A percentile compares a stretch with the other conserved stretches of the same genome.
These are phyloP conservation scores for Campoplex nolae DNA, from an alignment of 2,888 invertebrate genomes.

Conservation along the genomic window DNA sequence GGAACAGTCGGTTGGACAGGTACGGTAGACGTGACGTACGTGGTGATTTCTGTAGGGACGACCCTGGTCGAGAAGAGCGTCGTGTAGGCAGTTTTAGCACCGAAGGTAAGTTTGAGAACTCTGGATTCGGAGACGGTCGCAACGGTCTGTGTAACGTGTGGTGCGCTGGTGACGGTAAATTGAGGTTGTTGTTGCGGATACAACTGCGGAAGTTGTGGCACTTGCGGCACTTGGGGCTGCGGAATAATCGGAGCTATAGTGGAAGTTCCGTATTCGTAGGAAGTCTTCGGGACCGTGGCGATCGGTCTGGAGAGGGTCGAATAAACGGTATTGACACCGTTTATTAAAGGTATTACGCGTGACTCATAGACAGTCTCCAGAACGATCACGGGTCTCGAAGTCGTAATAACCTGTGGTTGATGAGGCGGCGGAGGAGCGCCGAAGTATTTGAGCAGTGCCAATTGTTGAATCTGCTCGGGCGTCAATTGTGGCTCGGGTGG, in stretches of 20 bases:
- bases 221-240: slow-evolving; percentile 72
- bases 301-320: slow-evolving; percentile 93
- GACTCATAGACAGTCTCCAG: slow-evolving; percentile 93
- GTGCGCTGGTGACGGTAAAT: slow-evolving; percentile 91
- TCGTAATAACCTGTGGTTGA: slow-evolving; percentile 90
- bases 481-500: slow-evolving; percentile 83
- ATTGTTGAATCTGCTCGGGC: slow-evolving; percentile 91
- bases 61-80: slow-evolving; percentile 94
- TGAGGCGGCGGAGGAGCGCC: slow-evolving; percentile 86
- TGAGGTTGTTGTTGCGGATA: slow-evolving; percentile 87
- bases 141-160: slow-evolving; percentile 92
- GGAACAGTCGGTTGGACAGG: slow-evolving; percentile 89
- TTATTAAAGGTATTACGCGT: slow-evolving; percentile 92
- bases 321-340: slow-evolving; percentile 90
- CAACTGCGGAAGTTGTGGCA: slow-evolving; percentile 82
- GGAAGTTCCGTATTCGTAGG: slow-evolving; percentile 91
- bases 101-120: slow-evolving; percentile 93
- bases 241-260: slow-evolving; percentile 86
- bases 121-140: slow-evolving; percentile 93
- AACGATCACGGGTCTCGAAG: slow-evolving; percentile 91
- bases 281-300: slow-evolving; percentile 92
- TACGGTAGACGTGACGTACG: slow-evolving; percentile 92
- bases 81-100: slow-evolving; percentile 95
- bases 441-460: slow-evolving; percentile 90
- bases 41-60: slow-evolving; percentile 93